Evolutionary conservation across 2,113 vertebrate species (phyloP).

Genomic region (Crotalus tigris): DNA sequence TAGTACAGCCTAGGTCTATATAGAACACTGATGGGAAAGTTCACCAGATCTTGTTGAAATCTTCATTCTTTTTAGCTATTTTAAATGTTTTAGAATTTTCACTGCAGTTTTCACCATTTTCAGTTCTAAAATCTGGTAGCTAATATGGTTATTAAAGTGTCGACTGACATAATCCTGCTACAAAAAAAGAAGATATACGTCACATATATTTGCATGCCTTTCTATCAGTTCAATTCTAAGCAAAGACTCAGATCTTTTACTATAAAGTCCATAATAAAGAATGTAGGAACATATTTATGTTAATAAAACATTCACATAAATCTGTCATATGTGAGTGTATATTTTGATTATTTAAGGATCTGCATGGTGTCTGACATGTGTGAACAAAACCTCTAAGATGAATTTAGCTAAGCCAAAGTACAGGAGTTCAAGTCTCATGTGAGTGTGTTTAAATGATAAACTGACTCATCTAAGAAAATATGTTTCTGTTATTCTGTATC

Average conservation of each 20-base stretch:
- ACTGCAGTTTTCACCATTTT: neutral
- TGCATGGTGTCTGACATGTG: no score
- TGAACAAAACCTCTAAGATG: neutral
- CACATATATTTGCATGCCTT: neutral
- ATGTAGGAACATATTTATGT: neutral
- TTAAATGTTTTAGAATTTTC: neutral
- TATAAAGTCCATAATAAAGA: neutral
- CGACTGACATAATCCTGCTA: constrained; percentile 17
- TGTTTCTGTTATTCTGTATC: neutral
- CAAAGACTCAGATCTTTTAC: neutral
- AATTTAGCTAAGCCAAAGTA: neutral
- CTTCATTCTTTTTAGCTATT: neutral
- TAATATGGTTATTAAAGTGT: neutral
- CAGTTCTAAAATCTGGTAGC: neutral
- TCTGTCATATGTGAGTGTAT: neutral
- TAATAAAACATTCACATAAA: neutral
- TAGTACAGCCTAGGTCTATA: neutral
- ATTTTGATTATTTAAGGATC: neutral
- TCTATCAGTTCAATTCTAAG: neutral
- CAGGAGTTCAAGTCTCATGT: neutral
- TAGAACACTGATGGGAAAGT: neutral
- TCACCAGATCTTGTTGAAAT: neutral
- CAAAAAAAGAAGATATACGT: neutral
- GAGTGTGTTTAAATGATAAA: neutral
- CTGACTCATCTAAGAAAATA: neutral